A percentile compares a stretch with the other conserved stretches of the same genome.
Conservation (phyloP, 2,888 invertebrate species). For the Laothoe populi region DNA sequence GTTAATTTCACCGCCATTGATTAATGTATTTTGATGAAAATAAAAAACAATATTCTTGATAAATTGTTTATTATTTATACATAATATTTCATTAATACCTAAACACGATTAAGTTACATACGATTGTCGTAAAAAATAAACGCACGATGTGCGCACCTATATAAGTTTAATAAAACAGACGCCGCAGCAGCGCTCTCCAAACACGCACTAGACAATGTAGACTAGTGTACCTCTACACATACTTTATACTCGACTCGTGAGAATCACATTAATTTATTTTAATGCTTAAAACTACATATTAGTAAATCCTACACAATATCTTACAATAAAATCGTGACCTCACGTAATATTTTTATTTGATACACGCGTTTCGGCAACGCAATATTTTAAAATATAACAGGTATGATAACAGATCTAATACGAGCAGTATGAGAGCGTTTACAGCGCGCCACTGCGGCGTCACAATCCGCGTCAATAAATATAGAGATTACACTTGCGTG, state of each 20-base stretch:
- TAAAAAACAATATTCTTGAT: background rate
- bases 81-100: background rate
- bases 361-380: background rate
- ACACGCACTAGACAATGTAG: background rate
- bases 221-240: background rate
- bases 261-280: background rate
- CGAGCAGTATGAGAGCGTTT: background rate
- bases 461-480: slow-evolving; percentile 16
- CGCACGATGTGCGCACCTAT: slow-evolving; percentile 9
- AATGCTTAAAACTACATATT: background rate
- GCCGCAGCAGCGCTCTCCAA: background rate
- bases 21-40: background rate
- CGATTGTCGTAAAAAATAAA: slow-evolving; percentile 17
- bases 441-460: background rate
- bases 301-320: background rate
- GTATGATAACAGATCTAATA: slow-evolving; percentile 3
- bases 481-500: slow-evolving; percentile 21
- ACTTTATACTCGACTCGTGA: slow-evolving; percentile 1
- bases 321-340: background rate
- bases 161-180: slow-evolving; percentile 8
- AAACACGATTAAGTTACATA: slow-evolving; percentile 20
- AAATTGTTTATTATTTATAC: slow-evolving; percentile 16
- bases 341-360: background rate
- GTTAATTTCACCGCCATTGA: background rate
- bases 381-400: background rate